Percentiles rank a stretch among this genome's conserved stretches.
Conservation (phyloP, 2,888 invertebrate species). For the Caenorhabditis macrosperma region DNA sequence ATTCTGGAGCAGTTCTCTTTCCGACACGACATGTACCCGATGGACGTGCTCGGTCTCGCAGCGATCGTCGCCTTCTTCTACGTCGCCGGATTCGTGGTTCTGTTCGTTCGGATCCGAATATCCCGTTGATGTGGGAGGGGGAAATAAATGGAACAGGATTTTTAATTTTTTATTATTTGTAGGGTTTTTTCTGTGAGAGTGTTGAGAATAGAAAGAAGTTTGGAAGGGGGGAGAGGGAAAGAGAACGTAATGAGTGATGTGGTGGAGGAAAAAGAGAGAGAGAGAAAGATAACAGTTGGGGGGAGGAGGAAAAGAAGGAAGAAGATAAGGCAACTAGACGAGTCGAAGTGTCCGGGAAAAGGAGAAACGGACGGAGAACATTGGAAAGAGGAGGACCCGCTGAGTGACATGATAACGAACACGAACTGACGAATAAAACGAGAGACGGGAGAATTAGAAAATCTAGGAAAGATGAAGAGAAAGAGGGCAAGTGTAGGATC, state of each 20-base stretch:
- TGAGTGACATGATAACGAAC: slow-evolving; percentile 35
- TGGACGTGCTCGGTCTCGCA: slow-evolving; percentile 45
- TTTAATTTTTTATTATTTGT: slow-evolving; percentile 11
- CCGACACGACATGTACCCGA: slow-evolving; percentile 51
- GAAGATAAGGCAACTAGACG: slow-evolving; percentile 4
- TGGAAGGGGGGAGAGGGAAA: background rate
- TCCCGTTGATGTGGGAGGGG: slow-evolving; percentile 8
- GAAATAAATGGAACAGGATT: background rate
- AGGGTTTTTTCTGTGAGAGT: background rate
- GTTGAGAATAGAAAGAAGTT: background rate
- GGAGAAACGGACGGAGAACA: slow-evolving; percentile 19
- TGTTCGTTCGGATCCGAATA: slow-evolving; percentile 57
- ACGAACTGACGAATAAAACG: slow-evolving; percentile 2
- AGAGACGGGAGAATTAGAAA: background rate
- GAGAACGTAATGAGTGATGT: background rate
- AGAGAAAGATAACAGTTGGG: background rate
- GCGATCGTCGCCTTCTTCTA: slow-evolving; percentile 63
- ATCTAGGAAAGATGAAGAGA: background rate
- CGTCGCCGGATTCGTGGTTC: slow-evolving; percentile 68
- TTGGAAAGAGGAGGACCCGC: slow-evolving; percentile 29
- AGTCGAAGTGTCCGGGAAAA: background rate
- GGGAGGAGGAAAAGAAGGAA: background rate
- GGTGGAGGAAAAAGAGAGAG: background rate
- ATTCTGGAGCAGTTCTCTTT: slow-evolving; percentile 69
- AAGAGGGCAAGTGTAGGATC: background rate